Evolutionary conservation across 2,113 vertebrate genomes (phyloP), one percentile per base, ranked within the genome.

Genomic region (Trachemys scripta): DNA sequence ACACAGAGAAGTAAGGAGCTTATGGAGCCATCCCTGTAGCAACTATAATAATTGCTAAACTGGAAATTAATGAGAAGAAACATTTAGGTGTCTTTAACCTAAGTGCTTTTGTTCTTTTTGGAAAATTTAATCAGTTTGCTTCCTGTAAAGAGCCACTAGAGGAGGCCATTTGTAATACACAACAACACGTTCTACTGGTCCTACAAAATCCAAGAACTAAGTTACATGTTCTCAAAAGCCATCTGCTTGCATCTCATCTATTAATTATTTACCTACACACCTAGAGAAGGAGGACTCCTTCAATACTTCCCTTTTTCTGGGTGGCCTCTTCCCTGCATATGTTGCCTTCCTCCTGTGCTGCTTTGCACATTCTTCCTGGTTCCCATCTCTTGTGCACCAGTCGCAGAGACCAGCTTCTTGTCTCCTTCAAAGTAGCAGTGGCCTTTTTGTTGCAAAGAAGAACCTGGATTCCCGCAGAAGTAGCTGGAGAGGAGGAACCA

Each of bases 141-240:
- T 88, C 95, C 59, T 49, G 7, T 11, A 84, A 7, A 8, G 3
- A 91, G 5, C 49, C 82, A 12, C 35, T 17, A 29, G 5, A 35
- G 78, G 45, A 13, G 78, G 10, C 1, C 31, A 31, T 19, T 78
- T n/a, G 25, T 0, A 81, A 59, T 83, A 5, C 83, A 42, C n/a
- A 16, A 19, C 0, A 0, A 82, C 24, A 62, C 35, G 59, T 62
- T 62, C 31, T 35, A 31, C 59, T 35, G 59, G 59, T 62, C 29
- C 59, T 62, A 62, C 29, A 45, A 42, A 83, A 80, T 4, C 9
- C 35, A 7, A 2, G 19, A 78, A 38, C 2, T 72, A 62, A 78
- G 56, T 45, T 62, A 85, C 0, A 0, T 10, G 2, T 79, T 10
- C 10, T 3, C 47, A 47, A 25, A 24, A 49, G 72, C 4, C 1